Percentiles rank a stretch among this genome's conserved stretches.
These are phyloP conservation scores for Vicugna pacos DNA, from an alignment of 2,113 vertebrate genomes.

Conservation along the genomic window DNA sequence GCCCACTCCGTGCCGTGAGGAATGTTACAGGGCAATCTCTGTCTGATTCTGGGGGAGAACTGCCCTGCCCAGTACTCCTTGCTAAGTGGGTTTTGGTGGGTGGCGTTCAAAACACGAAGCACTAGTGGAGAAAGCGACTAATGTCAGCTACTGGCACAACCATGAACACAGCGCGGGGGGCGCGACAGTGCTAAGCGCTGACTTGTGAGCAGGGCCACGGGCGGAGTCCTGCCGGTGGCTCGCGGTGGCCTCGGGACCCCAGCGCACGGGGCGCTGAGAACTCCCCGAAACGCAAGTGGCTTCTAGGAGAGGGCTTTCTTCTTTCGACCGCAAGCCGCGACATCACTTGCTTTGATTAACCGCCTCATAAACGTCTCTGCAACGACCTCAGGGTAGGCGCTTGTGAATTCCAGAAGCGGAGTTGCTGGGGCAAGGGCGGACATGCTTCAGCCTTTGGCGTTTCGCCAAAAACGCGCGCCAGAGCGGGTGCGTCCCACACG, in stretches of 20 bases:
- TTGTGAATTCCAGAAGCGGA: not conserved
- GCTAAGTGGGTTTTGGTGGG: too few species aligned
- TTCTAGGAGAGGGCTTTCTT: fast-evolving
- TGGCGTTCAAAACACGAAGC: not conserved
- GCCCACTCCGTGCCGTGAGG: fast-evolving
- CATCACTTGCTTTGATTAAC: fast-evolving
- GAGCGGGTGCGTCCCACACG: not conserved
- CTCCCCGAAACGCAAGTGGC: fast-evolving
- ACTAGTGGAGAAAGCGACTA: not conserved
- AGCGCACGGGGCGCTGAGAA: fast-evolving
- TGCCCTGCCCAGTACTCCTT: not conserved
- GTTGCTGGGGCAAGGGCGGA: not conserved
- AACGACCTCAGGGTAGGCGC: not conserved
- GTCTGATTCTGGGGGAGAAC: not conserved
- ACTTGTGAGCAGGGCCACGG: not conserved
- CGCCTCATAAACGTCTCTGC: fast-evolving
- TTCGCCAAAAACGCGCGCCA: too few species aligned
- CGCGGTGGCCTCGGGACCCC: fast-evolving
- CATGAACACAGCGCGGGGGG: fast-evolving
- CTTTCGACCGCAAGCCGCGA: fast-evolving
- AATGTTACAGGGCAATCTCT: fast-evolving
- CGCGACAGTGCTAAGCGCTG: fast-evolving
- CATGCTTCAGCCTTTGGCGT: too few species aligned
- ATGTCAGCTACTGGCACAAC: fast-evolving
- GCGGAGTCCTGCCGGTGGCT: not conserved